Percentiles rank a stretch among this genome's conserved stretches.
phyloP scores from a whole-genome alignment of 23 tunicate genomes.

The Phallusia fumigata region DNA sequence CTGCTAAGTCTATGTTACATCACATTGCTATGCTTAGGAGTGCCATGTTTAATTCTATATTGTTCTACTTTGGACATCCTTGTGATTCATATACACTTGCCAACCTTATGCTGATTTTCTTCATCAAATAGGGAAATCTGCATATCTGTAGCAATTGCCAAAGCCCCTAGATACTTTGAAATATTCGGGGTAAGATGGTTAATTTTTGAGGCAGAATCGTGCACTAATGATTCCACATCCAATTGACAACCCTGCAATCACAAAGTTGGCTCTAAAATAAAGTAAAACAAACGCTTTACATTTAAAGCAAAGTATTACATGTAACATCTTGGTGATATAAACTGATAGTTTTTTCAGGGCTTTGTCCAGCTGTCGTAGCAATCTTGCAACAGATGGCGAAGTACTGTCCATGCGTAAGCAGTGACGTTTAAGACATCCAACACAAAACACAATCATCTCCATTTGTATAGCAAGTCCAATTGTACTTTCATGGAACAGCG shows the following conservation, averaged over 20 bases:
- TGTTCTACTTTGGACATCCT: not conserved
- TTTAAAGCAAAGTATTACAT: conserved; percentile 40
- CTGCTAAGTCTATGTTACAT: too few species aligned
- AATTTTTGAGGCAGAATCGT: conserved; percentile 49
- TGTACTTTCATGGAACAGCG: conserved; percentile 25
- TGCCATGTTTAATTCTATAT: not conserved
- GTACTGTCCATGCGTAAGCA: not conserved
- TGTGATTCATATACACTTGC: not conserved
- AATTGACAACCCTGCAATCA: conserved; percentile 57
- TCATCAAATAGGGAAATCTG: conserved; percentile 36
- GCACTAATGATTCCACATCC: conserved; percentile 45
- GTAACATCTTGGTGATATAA: conserved; percentile 46
- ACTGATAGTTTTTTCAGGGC: conserved; percentile 40
- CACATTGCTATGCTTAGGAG: too few species aligned
- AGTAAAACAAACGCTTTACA: not conserved
- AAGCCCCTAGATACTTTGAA: conserved; percentile 75
- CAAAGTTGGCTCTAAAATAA: not conserved
- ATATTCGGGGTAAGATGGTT: conserved; percentile 47
- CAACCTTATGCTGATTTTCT: conserved; percentile 46
- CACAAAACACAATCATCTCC: conserved; percentile 7
- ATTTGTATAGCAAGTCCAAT: conserved; percentile 6
- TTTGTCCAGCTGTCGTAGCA: conserved; percentile 31
- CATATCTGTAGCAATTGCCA: conserved; percentile 36
- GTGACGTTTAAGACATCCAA: conserved; percentile 12
- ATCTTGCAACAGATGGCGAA: conserved; percentile 30